Evolutionary conservation across 2,797 vertebrate genomes (phyloP), one percentile per base, ranked within the genome.

Genomic region (Manis crassicaudata): DNA sequence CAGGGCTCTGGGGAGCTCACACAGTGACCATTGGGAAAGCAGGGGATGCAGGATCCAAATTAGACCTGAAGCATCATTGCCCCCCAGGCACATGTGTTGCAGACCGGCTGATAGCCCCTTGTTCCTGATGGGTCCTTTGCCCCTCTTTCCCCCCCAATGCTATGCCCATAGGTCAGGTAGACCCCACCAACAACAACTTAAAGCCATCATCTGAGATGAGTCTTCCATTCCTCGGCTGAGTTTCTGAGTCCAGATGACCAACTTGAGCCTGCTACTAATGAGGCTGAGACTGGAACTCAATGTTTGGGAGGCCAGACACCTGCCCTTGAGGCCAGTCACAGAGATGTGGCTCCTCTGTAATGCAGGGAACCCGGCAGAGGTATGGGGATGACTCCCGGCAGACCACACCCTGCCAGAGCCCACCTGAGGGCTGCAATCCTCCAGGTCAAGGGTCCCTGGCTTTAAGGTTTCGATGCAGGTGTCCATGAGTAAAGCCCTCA

Each of bases 351-450:
- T 84, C 46, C 37, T 86, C 10, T 0, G 13, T 27, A 58, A 85
- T 37, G 63, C 81, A 54, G 62, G 29, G 82, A 70, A 32, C n/a
- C 62, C 32, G 16, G 25, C 62, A 58, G 21, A 56, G 12, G 54
- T 14, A 5, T 10, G 4, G 68, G 37, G 6, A 2, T 63, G 52
- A 13, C 40, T 43, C 25, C 46, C 10, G 10, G 67, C 12, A 46
- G 21, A 37, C 3, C 35, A 43, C 0, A 0, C n/a, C 60, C 56
- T 40, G 29, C n/a, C 56, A 60, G 35, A 60, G 46, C n/a, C 83
- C 62, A 73, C 56, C 6, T 67, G 32, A 13, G 35, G 23, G 7
- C 10, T 68, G 6, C 4, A 56, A 11, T 46, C 52, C 50, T 75
- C 65, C 9, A 4, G 7, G 56, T 43, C 56, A 67, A 37, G 35